Conservation (phyloP, 2,113 vertebrate species). For the Pseudorasbora parva region DNA sequence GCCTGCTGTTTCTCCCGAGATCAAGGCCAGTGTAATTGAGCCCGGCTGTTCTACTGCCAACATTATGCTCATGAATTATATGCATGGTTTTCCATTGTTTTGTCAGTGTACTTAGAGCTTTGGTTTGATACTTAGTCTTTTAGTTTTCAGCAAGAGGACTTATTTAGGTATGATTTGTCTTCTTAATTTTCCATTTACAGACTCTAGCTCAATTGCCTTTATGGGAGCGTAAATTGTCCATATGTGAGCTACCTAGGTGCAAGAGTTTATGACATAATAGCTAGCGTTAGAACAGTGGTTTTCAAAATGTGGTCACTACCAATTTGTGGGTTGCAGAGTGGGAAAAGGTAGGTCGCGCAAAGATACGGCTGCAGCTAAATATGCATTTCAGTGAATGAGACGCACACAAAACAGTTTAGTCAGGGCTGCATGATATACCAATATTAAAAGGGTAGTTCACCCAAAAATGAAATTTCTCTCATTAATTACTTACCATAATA, state of each 20-base stretch:
- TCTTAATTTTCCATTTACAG: neutral
- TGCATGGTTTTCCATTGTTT: constrained; percentile 24
- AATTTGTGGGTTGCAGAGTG: no score
- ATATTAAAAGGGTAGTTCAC: no score
- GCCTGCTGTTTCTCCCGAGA: constrained; percentile 13
- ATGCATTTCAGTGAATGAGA: no score
- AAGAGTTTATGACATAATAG: neutral
- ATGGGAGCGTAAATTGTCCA: neutral
- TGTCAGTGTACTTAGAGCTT: neutral
- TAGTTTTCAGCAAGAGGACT: neutral
- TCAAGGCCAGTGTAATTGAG: neutral
- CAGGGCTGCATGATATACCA: no score
- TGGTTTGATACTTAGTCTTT: neutral
- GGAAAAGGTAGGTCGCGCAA: no score
- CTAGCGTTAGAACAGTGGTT: neutral
- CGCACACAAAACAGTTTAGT: no score
- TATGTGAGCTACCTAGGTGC: neutral
- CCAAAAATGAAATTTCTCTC: no score
- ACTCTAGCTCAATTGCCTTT: neutral
- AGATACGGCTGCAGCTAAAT: no score
- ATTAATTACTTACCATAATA: no score
- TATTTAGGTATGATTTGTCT: constrained; percentile 10
- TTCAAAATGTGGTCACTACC: no score
- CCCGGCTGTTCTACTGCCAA: constrained; percentile 37
- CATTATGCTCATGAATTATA: constrained; percentile 40